Evolutionary conservation across 30 jellyfish, hydroid and myxozoan genomes (phyloP).

Genomic region (Aurelia sp.): DNA sequence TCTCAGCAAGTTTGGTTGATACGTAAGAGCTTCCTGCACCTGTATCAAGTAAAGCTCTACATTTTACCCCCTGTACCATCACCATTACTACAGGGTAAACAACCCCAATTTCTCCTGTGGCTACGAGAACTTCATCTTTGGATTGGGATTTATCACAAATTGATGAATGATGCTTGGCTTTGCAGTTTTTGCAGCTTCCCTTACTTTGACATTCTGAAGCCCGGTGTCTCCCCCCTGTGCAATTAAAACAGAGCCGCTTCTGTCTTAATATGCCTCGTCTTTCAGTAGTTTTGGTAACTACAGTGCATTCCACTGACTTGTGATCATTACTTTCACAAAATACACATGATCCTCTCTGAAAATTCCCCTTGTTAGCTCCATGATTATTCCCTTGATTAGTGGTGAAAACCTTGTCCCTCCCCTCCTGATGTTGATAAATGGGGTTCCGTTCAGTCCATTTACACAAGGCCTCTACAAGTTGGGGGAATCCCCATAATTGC

Average conservation of each 20-base stretch:
- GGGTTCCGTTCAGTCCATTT: slow-evolving; percentile 76
- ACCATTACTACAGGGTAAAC: slow-evolving; percentile 57
- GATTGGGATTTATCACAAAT: slow-evolving; percentile 54
- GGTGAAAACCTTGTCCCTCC: slow-evolving; percentile 29
- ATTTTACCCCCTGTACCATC: slow-evolving; percentile 49
- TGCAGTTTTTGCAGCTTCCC: slow-evolving; percentile 54
- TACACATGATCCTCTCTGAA: slow-evolving; percentile 25
- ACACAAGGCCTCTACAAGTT: slow-evolving; percentile 53
- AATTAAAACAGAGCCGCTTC: slow-evolving; percentile 75
- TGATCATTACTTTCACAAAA: slow-evolving; percentile 34
- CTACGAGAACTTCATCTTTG: slow-evolving; percentile 8
- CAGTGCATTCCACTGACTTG: slow-evolving; percentile 20
- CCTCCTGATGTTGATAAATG: not conserved
- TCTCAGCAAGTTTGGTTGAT: slow-evolving; percentile 11
- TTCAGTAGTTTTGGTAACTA: slow-evolving; percentile 24
- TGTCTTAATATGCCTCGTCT: slow-evolving; percentile 46
- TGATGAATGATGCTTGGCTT: slow-evolving; percentile 73
- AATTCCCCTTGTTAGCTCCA: not conserved
- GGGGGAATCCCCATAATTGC: slow-evolving; percentile 65
- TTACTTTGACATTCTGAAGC: too few relatives aligned
- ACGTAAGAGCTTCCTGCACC: slow-evolving; percentile 69
- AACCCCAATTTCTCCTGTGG: slow-evolving; percentile 42
- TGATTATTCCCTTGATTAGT: not conserved
- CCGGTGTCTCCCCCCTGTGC: slow-evolving; percentile 78
- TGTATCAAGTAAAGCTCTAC: slow-evolving; percentile 51